Base-by-base conservation (phyloP, 2,113 vertebrate genomes). In the Rhinolophus sinicus region DNA sequence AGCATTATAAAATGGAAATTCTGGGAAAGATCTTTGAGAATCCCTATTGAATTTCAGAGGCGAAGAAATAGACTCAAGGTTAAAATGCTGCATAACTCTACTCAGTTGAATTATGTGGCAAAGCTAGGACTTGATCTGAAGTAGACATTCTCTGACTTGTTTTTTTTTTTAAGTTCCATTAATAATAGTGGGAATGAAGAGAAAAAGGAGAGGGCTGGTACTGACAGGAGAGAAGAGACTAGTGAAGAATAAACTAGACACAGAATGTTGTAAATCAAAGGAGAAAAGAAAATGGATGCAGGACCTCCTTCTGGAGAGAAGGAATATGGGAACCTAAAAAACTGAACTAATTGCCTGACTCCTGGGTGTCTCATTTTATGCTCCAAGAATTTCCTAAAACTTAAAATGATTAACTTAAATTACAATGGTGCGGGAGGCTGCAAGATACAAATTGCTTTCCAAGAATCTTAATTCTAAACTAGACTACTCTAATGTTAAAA, bases 1-100 rank as follows among this genome's bases (percentile, higher is more conserved):
- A 58, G 35, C 40, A 33, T 95, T 81, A 22, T 40, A 91, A 47
- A 93, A 60, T 83, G 35, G 14, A 94, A 96, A 44, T 77, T 84
- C 35, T 72, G 8, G 6, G 52, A 87, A 92, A 33, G 44, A 26
- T 82, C 18, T 70, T 77, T 92, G 50, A 94, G 14, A 92, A 90
- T 85, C 81, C 5, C 80, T 82, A 65, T 2, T 90, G 22, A 64
- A 73, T 90, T 88, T 92, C 64, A 90, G 58, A 88, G 40, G 40
- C 44, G 19, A 95, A 54, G 75, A 95, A 64, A 40, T 1, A 96
- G 81, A 65, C 30, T 95, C 38, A 70, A 86, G n/a, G 40, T 88
- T 70, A 82, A 86, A 95, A 95, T 94, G 50, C 14, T 26, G 8
- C 18, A 38, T 95, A 73, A 86, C 6, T 38, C 24, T 22, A 80